These are phyloP conservation scores for Diplodus puntazzo DNA, from an alignment of 2,797 vertebrate genomes.

Conservation along the genomic window DNA sequence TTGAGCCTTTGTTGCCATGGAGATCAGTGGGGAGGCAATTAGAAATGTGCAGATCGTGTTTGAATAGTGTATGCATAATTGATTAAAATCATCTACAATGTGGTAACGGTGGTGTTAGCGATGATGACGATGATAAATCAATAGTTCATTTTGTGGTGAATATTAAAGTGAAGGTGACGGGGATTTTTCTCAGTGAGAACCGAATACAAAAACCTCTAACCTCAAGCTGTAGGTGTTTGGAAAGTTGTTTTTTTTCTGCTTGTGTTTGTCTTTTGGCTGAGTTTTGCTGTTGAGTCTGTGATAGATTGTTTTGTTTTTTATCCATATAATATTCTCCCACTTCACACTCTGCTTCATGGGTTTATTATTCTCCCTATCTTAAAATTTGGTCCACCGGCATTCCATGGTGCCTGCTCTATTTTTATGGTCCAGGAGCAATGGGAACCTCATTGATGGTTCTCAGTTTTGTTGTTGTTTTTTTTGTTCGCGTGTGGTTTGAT, in stretches of 20 bases:
- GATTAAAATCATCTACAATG: slow-evolving; percentile 66
- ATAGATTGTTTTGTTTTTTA: background rate
- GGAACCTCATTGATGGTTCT: slow-evolving; percentile 19
- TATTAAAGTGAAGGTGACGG: slow-evolving; percentile 23
- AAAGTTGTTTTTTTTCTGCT: no score
- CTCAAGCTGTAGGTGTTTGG: background rate
- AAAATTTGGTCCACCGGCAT: background rate
- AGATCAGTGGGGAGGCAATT: slow-evolving; percentile 77
- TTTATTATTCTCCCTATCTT: background rate
- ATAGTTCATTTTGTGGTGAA: slow-evolving; percentile 54
- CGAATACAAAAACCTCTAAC: slow-evolving; percentile 11
- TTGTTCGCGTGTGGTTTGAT: slow-evolving; percentile 33
- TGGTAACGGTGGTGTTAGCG: slow-evolving; percentile 33
- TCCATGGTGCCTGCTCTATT: background rate
- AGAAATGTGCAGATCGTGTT: slow-evolving; percentile 68
- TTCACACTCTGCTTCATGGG: background rate
- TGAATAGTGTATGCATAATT: slow-evolving; percentile 76
- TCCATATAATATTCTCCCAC: background rate
- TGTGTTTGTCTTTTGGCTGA: background rate
- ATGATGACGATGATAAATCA: slow-evolving; percentile 50
- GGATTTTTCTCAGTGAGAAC: slow-evolving; percentile 8
- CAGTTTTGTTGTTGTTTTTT: slow-evolving; percentile 17
- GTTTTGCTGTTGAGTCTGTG: slow-evolving; percentile 1
- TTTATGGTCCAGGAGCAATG: slow-evolving; percentile 2
- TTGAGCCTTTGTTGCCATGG: slow-evolving; percentile 77